These are phyloP conservation scores for Anisognathus igniventris DNA, from an alignment of 2,797 vertebrate genomes.

Conservation along the genomic window DNA sequence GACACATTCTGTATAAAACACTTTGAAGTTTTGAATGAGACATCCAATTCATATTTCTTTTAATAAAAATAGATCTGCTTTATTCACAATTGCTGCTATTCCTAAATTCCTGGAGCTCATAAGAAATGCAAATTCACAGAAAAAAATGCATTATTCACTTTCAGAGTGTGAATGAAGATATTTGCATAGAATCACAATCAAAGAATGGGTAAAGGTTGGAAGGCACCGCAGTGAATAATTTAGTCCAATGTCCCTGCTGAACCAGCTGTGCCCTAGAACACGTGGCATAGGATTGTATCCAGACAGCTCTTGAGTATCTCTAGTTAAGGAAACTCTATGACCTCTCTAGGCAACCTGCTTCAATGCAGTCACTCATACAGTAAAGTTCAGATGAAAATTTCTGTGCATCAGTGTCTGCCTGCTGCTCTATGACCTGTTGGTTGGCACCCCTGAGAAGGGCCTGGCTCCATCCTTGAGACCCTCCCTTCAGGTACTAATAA, in stretches of 20 bases:
- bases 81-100: constrained; percentile 2
- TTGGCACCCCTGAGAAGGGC: not conserved
- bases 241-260: not conserved
- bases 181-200: not conserved
- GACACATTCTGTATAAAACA: not conserved
- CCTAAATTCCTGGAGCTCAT: not conserved
- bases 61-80: constrained; percentile 21
- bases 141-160: constrained; percentile 13
- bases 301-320: not conserved
- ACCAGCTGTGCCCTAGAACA: not conserved
- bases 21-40: not conserved
- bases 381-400: not conserved
- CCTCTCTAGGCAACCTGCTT: not conserved
- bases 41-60: constrained; percentile 10
- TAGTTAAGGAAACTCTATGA: not conserved
- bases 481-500: not conserved
- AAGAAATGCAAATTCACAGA: constrained; percentile 21
- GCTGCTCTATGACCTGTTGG: not conserved
- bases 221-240: not conserved
- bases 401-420: not conserved
- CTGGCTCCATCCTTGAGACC: not conserved
- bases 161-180: not conserved
- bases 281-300: not conserved
- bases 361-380: not conserved
- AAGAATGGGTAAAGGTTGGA: not conserved